Evolutionary conservation across 1,140 invertebrate genomes (phyloP), one percentile per base, ranked within the genome.

Genomic region (Neelides sp.): DNA sequence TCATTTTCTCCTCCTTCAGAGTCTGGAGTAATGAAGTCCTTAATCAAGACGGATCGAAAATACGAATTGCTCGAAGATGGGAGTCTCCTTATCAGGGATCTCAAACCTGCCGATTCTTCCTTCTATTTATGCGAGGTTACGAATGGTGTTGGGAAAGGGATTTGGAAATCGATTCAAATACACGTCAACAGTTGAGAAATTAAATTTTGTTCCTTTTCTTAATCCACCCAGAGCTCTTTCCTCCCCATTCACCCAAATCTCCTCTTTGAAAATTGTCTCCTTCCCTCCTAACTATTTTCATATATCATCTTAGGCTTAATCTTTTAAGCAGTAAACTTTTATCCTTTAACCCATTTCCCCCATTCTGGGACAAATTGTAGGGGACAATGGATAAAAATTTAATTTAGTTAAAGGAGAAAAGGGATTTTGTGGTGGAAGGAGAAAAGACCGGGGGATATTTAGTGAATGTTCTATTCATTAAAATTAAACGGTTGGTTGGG

Each of bases 61-160:
- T 53, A 45, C 22, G 49, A 53, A 27, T 12, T 57, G 17, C 13
- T 26, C 2, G 47, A 45, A 8, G 48, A 54, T 30, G 56, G 56
- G 35, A 44, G 36, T 44, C 30, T 57, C 24, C 46, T 40, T 40
- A 30, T 57, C n/a, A 32, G 23, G 4, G 24, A 48, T 27, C 39
- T 58, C n/a, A 42, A 41, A n/a, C 32, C 52, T 12, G 15, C 26
- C 13, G 56, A 58, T 35, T 35, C 24, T 4, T 27, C 37, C 8
- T 32, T 67, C 37, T 76, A 74, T 54, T 54, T 74, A 24, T 76
- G 74, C 61, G 70, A 73, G 48, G 69, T 72, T 0, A 67, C 63
- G 27, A 76, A 76, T 56, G 66, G 67, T 7, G 68, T 76, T n/a
- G 73, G 73, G 15, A 64, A 68, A 12, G 70, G 68, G 37, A 26